Conservation (phyloP, 2,888 invertebrate species). For the Cataglyphis albicans region DNA sequence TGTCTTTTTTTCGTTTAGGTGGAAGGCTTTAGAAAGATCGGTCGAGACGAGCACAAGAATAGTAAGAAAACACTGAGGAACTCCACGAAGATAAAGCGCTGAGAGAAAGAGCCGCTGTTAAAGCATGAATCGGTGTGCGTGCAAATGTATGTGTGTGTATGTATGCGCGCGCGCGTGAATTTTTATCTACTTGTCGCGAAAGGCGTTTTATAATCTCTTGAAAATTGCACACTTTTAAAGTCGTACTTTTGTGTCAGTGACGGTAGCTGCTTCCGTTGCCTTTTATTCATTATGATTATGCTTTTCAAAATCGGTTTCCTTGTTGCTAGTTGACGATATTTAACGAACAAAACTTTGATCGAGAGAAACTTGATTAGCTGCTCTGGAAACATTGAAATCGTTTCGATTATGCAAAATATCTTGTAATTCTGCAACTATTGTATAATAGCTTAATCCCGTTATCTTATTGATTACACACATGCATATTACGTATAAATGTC, state of each 20-base stretch:
- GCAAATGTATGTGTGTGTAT: background rate
- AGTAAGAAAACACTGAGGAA: slow-evolving; percentile 59
- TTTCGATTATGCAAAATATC: background rate
- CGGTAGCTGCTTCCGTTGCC: slow-evolving; percentile 40
- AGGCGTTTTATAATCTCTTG: slow-evolving; percentile 53
- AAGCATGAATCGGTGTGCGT: slow-evolving; percentile 26
- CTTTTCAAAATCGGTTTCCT: slow-evolving; percentile 12
- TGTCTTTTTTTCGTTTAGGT: slow-evolving; percentile 52
- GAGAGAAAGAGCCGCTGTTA: slow-evolving; percentile 54
- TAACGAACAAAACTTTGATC: slow-evolving; percentile 11
- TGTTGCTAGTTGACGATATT: slow-evolving; percentile 6
- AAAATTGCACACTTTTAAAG: slow-evolving; percentile 53
- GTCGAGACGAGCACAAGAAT: slow-evolving; percentile 44
- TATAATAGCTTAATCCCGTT: background rate
- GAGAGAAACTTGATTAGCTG: background rate
- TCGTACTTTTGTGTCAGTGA: slow-evolving; percentile 43
- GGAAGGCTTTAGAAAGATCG: slow-evolving; percentile 64
- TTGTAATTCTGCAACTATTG: background rate
- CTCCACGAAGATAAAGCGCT: slow-evolving; percentile 49
- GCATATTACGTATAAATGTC: background rate
- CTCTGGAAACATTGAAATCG: slow-evolving; percentile 10
- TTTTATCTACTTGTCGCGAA: slow-evolving; percentile 56
- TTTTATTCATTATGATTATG: slow-evolving; percentile 38
- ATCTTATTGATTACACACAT: background rate
- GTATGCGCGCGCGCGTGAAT: slow-evolving; percentile 31